Evolutionary conservation across 92 coral and sea anemone species (phyloP).

Genomic region (Porites cylindrica): DNA sequence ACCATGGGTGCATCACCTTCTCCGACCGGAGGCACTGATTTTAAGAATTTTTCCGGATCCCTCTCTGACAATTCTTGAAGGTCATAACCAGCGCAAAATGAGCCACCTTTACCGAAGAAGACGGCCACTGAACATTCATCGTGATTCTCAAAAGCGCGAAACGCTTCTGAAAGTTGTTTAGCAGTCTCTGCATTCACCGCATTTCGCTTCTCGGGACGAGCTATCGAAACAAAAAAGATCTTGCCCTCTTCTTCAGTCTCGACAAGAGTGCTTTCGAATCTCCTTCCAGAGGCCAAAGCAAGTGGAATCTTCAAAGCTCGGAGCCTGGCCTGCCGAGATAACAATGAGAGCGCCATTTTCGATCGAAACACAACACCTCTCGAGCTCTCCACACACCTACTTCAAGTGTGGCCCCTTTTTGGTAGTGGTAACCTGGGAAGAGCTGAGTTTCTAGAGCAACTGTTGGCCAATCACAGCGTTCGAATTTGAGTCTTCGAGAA

Average conservation of each 20-base stretch:
- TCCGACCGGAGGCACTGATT: constrained; percentile 65
- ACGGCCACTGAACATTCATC: constrained; percentile 76
- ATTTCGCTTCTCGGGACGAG: constrained; percentile 91
- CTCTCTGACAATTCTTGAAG: constrained; percentile 74
- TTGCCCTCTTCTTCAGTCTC: constrained; percentile 82
- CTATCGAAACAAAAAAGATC: constrained; percentile 75
- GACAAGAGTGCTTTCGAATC: constrained; percentile 69
- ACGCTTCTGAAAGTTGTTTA: constrained; percentile 67
- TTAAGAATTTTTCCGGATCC: constrained; percentile 68
- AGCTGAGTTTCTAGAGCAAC: constrained; percentile 77
- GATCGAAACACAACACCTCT: background rate
- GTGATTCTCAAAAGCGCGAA: constrained; percentile 81
- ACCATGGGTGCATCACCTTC: constrained; percentile 94
- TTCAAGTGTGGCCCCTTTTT: background rate
- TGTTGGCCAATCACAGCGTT: constrained; percentile 73
- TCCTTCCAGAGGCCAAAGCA: constrained; percentile 54
- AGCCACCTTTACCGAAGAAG: constrained; percentile 79
- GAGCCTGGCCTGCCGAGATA: constrained; percentile 19
- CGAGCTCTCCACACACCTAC: background rate
- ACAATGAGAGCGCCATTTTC: constrained; percentile 21
- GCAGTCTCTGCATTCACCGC: constrained; percentile 84
- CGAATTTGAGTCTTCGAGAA: constrained; percentile 72
- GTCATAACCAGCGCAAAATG: constrained; percentile 87
- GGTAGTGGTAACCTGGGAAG: constrained; percentile 20
- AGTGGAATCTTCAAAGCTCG: constrained; percentile 53